A percentile compares a stretch with the other conserved stretches of the same genome.
Conservation (phyloP, 2,888 invertebrate species). For the Folsomia candida region DNA sequence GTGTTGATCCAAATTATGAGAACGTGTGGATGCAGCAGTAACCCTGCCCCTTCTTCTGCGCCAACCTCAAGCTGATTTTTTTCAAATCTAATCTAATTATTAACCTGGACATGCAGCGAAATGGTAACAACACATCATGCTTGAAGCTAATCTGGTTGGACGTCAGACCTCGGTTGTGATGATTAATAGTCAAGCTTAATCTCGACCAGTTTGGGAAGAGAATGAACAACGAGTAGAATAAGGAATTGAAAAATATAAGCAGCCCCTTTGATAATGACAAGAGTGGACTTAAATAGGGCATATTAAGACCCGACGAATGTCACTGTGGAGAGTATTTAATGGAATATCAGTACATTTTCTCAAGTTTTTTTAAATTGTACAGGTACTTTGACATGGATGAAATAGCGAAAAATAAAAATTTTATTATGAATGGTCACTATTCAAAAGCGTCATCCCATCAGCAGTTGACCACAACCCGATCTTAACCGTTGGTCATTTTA, state of each 20-base stretch:
- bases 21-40: no score
- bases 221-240: not conserved
- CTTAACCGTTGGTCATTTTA: not conserved
- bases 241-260: not conserved
- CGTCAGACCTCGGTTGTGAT: conserved; percentile 1
- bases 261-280: not conserved
- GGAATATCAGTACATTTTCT: not conserved
- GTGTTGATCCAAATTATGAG: not conserved
- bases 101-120: conserved; percentile 3
- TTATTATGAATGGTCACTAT: no score
- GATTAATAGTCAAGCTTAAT: conserved; percentile 2
- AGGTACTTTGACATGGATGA: not conserved
- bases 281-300: not conserved
- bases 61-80: not conserved
- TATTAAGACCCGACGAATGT: not conserved
- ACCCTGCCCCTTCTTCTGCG: not conserved
- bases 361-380: not conserved
- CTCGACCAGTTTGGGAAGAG: not conserved
- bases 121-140: not conserved
- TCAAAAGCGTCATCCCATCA: not conserved
- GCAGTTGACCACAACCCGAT: not conserved
- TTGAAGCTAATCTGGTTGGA: not conserved
- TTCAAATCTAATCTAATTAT: not conserved
- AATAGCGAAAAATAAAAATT: not conserved
- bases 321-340: not conserved